Evolutionary conservation across 2,888 invertebrate genomes (phyloP).

Genomic region (Anticlea derivata): DNA sequence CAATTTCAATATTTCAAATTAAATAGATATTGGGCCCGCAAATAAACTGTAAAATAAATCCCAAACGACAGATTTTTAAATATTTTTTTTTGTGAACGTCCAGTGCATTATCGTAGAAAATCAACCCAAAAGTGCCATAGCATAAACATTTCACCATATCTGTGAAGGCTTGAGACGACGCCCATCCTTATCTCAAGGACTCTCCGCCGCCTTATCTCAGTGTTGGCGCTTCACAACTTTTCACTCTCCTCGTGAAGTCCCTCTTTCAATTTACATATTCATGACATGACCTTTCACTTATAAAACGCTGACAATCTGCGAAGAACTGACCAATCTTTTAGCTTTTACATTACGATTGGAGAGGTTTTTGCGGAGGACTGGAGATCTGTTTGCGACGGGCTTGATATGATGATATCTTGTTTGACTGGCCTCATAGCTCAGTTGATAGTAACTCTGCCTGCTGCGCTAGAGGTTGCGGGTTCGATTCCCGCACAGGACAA

Average conservation of each 20-base stretch:
- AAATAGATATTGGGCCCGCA: no score
- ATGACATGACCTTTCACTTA: slow-evolving; percentile 42
- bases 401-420: background rate
- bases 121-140: slow-evolving; percentile 13
- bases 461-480: no score
- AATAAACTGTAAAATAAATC: no score
- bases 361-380: background rate
- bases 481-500: no score
- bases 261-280: slow-evolving; percentile 53
- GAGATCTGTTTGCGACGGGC: no score
- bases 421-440: no score
- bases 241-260: slow-evolving; percentile 42
- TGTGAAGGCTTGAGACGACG: slow-evolving; percentile 21
- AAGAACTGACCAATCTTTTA: slow-evolving; percentile 31
- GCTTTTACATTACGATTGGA: background rate
- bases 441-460: no score
- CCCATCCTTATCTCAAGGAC: slow-evolving; percentile 41
- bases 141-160: slow-evolving; percentile 20
- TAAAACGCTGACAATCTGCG: slow-evolving; percentile 32
- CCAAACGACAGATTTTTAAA: no score
- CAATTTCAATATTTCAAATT: no score
- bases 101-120: slow-evolving; percentile 14
- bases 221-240: slow-evolving; percentile 48
- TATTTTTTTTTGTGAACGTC: no score
- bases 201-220: slow-evolving; percentile 42